Evolutionary conservation across 2,113 vertebrate genomes (phyloP).

Genomic region (Rostratula benghalensis): DNA sequence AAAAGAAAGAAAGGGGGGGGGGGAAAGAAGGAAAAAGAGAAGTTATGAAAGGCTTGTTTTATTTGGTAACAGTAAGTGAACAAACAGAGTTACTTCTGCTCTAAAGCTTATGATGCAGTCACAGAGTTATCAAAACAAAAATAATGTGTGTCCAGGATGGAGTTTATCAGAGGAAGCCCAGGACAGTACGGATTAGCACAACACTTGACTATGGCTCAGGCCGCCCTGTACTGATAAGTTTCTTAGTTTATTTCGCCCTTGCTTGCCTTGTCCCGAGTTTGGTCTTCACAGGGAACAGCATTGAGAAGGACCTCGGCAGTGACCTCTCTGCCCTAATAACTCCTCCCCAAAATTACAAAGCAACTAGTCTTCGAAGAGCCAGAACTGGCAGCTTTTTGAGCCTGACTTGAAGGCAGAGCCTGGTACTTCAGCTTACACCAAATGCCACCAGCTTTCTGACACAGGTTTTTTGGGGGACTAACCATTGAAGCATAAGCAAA

Average conservation of each 20-base stretch:
- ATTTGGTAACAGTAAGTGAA: conserved; percentile 52
- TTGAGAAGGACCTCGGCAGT: not conserved
- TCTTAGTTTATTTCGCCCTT: not conserved
- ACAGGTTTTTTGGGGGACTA: not conserved
- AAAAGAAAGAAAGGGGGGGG: not conserved
- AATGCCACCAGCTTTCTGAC: not conserved
- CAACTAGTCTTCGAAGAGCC: not conserved
- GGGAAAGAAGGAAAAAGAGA: not conserved
- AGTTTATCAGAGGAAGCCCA: conserved; percentile 72
- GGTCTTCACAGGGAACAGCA: not conserved
- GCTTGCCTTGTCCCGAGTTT: not conserved
- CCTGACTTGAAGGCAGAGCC: not conserved
- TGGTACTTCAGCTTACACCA: not conserved
- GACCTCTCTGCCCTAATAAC: not conserved
- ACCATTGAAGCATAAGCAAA: not conserved
- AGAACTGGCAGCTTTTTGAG: not conserved
- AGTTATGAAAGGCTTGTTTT: conserved; percentile 48
- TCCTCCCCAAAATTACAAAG: not conserved
- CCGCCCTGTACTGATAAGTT: conserved; percentile 60
- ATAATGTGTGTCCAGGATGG: conserved; percentile 60
- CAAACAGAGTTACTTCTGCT: conserved; percentile 59
- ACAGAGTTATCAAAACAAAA: conserved; percentile 77
- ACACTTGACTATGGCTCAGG: conserved; percentile 60
- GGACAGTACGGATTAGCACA: conserved; percentile 68
- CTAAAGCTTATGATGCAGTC: conserved; percentile 47